phyloP scores from a whole-genome alignment of 2,797 vertebrate species.

The Scomberomorus guttatus region DNA sequence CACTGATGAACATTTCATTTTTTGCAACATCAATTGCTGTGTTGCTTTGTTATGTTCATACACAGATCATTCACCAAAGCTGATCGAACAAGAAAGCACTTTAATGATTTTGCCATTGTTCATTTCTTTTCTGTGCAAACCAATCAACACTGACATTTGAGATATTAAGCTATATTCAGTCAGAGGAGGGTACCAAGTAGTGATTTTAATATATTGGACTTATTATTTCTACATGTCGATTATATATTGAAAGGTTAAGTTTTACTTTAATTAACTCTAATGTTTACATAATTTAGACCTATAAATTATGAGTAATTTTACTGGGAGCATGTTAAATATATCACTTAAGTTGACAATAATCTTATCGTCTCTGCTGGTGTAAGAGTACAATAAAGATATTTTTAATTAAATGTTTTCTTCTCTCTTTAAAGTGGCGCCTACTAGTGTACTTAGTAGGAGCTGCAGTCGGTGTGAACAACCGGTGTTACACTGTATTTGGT shows the following conservation, averaged over 20 bases:
- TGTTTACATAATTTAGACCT: constrained; percentile 51
- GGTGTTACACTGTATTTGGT: too few relatives aligned
- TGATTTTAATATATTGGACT: constrained; percentile 18
- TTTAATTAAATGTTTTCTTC: constrained; percentile 22
- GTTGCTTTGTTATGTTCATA: constrained; percentile 21
- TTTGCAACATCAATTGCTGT: background rate
- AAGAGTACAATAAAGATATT: constrained; percentile 75
- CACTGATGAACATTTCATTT: constrained; percentile 2
- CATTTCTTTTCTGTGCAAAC: constrained; percentile 25
- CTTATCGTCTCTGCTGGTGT: constrained; percentile 15
- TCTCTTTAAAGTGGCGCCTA: constrained; percentile 23
- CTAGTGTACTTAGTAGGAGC: background rate
- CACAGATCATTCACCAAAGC: constrained; percentile 52
- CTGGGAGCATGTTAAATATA: constrained; percentile 3
- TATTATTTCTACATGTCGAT: constrained; percentile 20
- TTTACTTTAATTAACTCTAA: constrained; percentile 20
- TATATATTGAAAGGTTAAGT: constrained; percentile 19
- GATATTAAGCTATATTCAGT: constrained; percentile 43
- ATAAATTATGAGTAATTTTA: constrained; percentile 49
- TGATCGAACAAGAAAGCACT: constrained; percentile 75
- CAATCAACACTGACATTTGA: constrained; percentile 39
- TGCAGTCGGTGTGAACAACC: constrained; percentile 36
- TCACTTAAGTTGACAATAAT: constrained; percentile 3
- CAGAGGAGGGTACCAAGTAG: constrained; percentile 17
- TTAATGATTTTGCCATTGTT: constrained; percentile 62